Evolutionary conservation across 2,113 vertebrate genomes (phyloP), one percentile per base, ranked within the genome.

Genomic region (Peucedramus taeniatus): DNA sequence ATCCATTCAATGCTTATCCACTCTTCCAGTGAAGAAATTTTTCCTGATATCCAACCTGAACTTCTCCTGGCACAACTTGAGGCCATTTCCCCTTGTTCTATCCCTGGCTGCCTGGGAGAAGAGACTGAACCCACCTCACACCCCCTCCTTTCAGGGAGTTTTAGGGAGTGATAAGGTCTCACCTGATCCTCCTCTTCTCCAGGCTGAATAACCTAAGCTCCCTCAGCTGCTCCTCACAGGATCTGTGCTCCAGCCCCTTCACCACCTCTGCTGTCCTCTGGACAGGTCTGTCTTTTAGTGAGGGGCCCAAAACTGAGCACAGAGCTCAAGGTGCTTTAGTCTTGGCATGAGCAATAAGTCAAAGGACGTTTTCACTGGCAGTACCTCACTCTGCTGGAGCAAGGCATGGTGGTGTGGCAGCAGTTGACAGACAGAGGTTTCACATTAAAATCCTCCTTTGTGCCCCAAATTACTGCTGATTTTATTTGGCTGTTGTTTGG

Each of bases 131-230:
- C 23, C 64, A 33, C 28, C 23, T 28, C 5, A 3, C 9, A 13
- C 1, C 13, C 3, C 12, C 7, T 44, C 37, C 22, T 39, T 45
- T 20, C 39, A 39, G n/a, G 53, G 11, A 13, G 9, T 2, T 33
- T 23, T 15, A 31, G 44, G 28, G 37, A 44, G 14, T 0, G 0
- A 9, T 3, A 15, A 44, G 8, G 19, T 47, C n/a, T 40, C 6
- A 0, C n/a, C 47, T 30, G n/a, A 79, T 11, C 56, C 28, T 87
- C n/a, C 28, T 61, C 10, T n/a, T 39, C 54, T 54, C 4, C 47
- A 14, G 23, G 30, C 9, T 26, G 74, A 28, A 4, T 4, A 10
- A 28, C 11, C 37, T 33, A 39, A 60, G 18, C 28, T 68, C 33
- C 53, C 44, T 44, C 44, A 44, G 31, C 21, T 66, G 53, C 31